These are phyloP conservation scores for Syngnathoides biaculeatus DNA, from an alignment of 2,113 vertebrate genomes.

Conservation along the genomic window DNA sequence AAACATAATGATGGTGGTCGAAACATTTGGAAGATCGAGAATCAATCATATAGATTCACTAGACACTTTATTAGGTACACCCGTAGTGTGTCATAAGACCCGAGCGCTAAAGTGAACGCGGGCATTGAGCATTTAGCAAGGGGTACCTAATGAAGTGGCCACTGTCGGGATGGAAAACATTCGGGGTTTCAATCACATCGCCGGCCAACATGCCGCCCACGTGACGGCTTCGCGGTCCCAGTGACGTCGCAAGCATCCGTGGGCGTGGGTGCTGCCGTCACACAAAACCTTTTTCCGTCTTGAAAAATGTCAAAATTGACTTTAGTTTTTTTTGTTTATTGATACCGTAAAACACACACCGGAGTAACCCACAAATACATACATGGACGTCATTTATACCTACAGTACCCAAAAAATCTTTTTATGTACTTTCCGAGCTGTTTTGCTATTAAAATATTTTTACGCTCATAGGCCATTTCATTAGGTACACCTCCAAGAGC, in stretches of 20 bases:
- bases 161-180: neutral
- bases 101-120: too few relatives aligned
- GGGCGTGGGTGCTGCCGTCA: neutral
- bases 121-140: neutral
- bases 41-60: too few relatives aligned
- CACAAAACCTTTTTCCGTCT: neutral
- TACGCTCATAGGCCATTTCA: neutral
- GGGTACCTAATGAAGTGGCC: neutral
- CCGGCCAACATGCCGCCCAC: neutral
- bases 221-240: neutral
- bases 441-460: neutral
- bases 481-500: neutral
- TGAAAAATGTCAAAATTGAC: too few relatives aligned
- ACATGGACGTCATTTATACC: neutral
- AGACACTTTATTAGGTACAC: too few relatives aligned
- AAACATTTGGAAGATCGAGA: too few relatives aligned
- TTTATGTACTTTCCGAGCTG: neutral
- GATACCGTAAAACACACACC: too few relatives aligned
- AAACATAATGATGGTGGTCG: too few relatives aligned
- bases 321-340: too few relatives aligned
- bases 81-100: too few relatives aligned
- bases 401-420: neutral
- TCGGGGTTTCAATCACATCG: neutral
- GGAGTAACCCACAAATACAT: too few relatives aligned
- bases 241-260: too few relatives aligned